Evolutionary conservation across 92 coral and sea anemone genomes (phyloP).

Genomic region (Palythoa grandiflora): DNA sequence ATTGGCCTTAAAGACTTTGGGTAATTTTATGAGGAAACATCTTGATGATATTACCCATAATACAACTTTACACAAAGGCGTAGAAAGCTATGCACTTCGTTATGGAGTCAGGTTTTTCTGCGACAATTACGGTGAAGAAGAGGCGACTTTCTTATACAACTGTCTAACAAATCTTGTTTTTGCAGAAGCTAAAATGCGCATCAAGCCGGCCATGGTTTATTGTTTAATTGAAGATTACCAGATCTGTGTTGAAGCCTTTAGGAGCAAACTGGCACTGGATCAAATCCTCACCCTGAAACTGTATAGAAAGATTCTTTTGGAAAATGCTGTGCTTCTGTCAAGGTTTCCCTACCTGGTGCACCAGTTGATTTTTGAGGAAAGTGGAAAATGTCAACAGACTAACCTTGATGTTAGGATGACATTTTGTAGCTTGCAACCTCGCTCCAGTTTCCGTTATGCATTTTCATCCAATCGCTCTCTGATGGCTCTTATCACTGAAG

Average conservation of each 20-base stretch:
- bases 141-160: not conserved
- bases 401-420: not conserved
- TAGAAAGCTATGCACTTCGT: not conserved
- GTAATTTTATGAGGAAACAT: constrained; percentile 6
- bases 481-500: not conserved
- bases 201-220: constrained; percentile 14
- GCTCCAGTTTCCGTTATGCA: not conserved
- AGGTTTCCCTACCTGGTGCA: not conserved
- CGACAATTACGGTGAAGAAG: not conserved
- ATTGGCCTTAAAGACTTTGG: constrained; percentile 12
- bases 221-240: constrained; percentile 5
- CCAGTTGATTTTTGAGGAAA: not conserved
- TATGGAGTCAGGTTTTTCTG: constrained; percentile 22
- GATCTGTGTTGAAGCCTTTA: not conserved
- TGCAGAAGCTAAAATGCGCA: constrained; percentile 3
- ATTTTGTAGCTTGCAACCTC: no score
- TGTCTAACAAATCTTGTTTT: constrained; percentile 35
- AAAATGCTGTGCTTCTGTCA: not conserved
- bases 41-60: not conserved
- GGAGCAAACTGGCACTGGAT: not conserved
- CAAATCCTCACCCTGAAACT: not conserved
- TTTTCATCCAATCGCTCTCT: constrained; percentile 9
- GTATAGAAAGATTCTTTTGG: not conserved
- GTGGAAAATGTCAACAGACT: not conserved
- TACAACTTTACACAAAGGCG: not conserved